Evolutionary conservation across 2,113 vertebrate species (phyloP), one percentile per base, ranked within the genome.

Genomic region (Crotalus helleri): DNA sequence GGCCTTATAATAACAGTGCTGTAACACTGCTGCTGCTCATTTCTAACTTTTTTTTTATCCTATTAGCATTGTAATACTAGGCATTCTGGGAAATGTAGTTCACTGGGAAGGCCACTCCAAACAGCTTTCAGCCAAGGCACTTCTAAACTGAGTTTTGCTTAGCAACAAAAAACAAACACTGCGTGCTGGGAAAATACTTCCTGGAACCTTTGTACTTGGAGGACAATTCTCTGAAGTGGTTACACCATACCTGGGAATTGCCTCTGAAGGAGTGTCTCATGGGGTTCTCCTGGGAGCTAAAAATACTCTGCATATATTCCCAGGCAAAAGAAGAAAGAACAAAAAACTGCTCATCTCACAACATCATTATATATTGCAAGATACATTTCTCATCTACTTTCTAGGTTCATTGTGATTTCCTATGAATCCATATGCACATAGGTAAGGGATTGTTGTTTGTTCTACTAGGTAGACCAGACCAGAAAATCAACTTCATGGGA

Each of bases 1-100:
- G 95, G 93, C 19, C 17, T 17, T 12, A 93, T 96, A 94, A 95
- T 90, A 90, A 23, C 91, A 49, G 87, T 94, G 93, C 89, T 95
- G 88, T 64, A 64, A 81, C 51, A n/a, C 10, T 44, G 44, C 19
- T 88, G 61, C 61, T 90, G 8, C 44, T 92, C 23, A 88, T 61
- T 54, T 59, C 7, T 93, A 89, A 5, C 39, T 57, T 54, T 92
- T 64, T 29, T 92, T 64, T 29, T 21, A 51, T 81, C 85, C 88
- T 81, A 89, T 23, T 29, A 91, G 26, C 2, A 74, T 33, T 29
- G 0, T 11, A 93, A 15, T 5, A 39, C n/a, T 91, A 39, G 15
- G 93, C 54, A 91, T 54, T 88, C 49, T 85, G 12, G 15, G 53
- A 94, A 12, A 44, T 92, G 23, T 58, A 91, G 93, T 57, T 94